These are phyloP conservation scores for Melanitta fusca DNA, from an alignment of 2,797 vertebrate species.

Conservation along the genomic window DNA sequence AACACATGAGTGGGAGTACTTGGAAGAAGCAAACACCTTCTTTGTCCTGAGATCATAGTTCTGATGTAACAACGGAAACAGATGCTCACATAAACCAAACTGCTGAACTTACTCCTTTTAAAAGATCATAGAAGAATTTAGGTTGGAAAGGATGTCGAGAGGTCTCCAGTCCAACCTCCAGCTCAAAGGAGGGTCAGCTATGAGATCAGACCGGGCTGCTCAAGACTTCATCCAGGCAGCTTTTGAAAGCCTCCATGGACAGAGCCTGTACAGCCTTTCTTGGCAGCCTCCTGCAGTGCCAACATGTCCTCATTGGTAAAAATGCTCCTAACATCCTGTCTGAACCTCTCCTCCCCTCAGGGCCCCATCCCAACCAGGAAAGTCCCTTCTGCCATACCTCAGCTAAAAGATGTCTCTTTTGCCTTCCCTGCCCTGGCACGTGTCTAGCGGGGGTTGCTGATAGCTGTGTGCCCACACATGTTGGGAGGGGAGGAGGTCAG, in stretches of 20 bases:
- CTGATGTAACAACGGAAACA: not conserved
- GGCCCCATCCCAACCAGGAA: too few species aligned
- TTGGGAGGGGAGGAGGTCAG: not conserved
- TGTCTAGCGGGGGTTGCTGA: not conserved
- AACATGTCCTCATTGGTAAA: not conserved
- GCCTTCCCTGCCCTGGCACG: not conserved
- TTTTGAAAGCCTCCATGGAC: not conserved
- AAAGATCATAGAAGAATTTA: not conserved
- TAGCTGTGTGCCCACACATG: not conserved
- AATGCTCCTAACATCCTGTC: not conserved
- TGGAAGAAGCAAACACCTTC: not conserved
- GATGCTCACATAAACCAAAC: not conserved
- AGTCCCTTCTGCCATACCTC: not conserved
- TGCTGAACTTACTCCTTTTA: not conserved
- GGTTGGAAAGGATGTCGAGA: not conserved
- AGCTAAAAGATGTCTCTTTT: not conserved
- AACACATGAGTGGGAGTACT: fast-evolving
- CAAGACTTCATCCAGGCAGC: not conserved
- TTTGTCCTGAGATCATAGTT: not conserved
- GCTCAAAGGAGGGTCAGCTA: not conserved
- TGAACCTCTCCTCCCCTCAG: not conserved
- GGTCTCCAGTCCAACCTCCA: not conserved
- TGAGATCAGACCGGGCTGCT: not conserved
- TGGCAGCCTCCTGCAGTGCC: not conserved
- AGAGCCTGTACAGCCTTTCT: not conserved